Evolutionary conservation across 2,113 vertebrate species (phyloP).

Genomic region (Aplodontia rufa): DNA sequence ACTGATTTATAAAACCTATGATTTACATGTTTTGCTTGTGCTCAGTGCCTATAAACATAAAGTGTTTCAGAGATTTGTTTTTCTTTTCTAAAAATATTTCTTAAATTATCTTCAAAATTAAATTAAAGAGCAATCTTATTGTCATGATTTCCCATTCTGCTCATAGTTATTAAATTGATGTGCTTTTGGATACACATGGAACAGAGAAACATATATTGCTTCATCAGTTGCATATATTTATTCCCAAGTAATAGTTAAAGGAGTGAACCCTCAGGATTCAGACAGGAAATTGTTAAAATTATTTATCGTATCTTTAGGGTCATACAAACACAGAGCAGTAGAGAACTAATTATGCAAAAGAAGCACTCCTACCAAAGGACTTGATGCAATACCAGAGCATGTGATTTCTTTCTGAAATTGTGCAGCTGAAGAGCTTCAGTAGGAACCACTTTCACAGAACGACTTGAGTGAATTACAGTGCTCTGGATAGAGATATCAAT

Average conservation of each 20-base stretch:
- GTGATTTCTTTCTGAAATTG: not conserved
- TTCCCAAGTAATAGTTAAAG: slow-evolving; percentile 32
- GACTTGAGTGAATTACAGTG: not conserved
- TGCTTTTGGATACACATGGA: not conserved
- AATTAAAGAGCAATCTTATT: not conserved
- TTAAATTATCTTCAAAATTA: not conserved
- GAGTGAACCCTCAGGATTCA: not conserved
- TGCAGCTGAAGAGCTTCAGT: not conserved
- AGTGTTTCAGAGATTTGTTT: not conserved
- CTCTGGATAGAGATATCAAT: not conserved
- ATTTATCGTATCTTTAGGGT: not conserved
- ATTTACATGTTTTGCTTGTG: not conserved
- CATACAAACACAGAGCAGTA: not conserved
- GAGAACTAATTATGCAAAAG: slow-evolving; percentile 3
- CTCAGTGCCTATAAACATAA: not conserved
- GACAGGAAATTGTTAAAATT: not conserved
- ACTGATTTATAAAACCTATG: not conserved
- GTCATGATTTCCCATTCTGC: not conserved
- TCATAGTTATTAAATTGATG: not conserved
- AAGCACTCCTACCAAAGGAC: not conserved
- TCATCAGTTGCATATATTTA: not conserved
- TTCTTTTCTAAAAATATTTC: not conserved
- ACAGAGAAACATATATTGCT: not conserved
- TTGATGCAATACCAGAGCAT: not conserved
- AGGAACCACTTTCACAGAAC: not conserved